These are phyloP conservation scores for Carettochelys insculpta DNA, from an alignment of 2,113 vertebrate genomes.

Conservation along the genomic window DNA sequence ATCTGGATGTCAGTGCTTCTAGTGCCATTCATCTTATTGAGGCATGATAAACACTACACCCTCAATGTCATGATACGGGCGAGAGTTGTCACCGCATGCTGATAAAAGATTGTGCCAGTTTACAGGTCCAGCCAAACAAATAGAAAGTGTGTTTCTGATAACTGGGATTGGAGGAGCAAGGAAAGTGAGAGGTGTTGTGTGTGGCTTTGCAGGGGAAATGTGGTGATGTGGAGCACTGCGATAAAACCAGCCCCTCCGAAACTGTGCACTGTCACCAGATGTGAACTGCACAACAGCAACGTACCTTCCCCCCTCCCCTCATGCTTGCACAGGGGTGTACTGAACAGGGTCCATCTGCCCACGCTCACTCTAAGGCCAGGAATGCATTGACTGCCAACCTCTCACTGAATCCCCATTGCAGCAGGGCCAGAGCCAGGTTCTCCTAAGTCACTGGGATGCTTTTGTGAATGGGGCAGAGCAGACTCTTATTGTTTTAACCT, in stretches of 20 bases:
- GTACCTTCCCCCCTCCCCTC: not conserved
- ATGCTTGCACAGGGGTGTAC: not conserved
- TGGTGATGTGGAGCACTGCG: not conserved
- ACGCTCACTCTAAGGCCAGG: too few species aligned
- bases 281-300: not conserved
- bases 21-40: not conserved
- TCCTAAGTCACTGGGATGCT: fast-evolving
- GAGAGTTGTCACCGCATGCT: not conserved
- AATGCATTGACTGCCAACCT: too few species aligned
- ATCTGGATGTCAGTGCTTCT: not conserved
- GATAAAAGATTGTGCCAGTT: not conserved
- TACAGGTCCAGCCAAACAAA: not conserved
- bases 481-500: not conserved
- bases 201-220: not conserved
- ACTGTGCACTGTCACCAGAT: not conserved
- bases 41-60: not conserved
- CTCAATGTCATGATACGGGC: fast-evolving
- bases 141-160: not conserved
- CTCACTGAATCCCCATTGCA: too few species aligned
- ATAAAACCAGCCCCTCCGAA: too few species aligned
- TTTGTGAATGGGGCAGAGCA: not conserved
- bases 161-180: not conserved
- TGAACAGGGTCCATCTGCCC: not conserved
- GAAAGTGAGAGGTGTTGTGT: not conserved
- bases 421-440: too few species aligned